phyloP scores from a whole-genome alignment of 2,797 vertebrate species.

The Danio tinwini region DNA sequence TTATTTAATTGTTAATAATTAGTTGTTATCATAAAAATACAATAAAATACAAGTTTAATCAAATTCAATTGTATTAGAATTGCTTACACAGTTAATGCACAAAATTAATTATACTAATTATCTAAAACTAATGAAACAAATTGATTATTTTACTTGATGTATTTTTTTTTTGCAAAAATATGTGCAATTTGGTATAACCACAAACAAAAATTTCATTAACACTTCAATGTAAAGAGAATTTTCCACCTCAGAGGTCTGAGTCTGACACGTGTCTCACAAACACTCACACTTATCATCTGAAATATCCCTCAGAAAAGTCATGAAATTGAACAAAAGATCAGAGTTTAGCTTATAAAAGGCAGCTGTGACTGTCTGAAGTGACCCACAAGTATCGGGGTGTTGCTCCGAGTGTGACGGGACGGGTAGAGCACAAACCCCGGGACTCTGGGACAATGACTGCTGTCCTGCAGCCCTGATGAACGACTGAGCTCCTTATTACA shows the following conservation, averaged over 20 bases:
- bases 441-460: slow-evolving; percentile 77
- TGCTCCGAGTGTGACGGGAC: not conserved
- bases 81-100: no score
- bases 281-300: not conserved
- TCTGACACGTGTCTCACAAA: not conserved
- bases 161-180: no score
- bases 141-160: no score
- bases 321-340: not conserved
- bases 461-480: slow-evolving; percentile 80
- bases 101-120: no score
- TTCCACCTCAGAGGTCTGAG: not conserved
- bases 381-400: slow-evolving; percentile 46
- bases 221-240: no score
- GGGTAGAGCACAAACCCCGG: slow-evolving; percentile 60
- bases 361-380: slow-evolving; percentile 20
- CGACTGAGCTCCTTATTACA: slow-evolving; percentile 81
- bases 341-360: not conserved
- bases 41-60: no score
- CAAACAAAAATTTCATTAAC: no score
- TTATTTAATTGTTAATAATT: no score
- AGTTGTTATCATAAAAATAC: no score
- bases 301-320: not conserved
- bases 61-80: no score
- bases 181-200: no score
- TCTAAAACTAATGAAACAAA: no score